A percentile compares a stretch with the other conserved stretches of the same genome.
Evolutionary conservation across 2,113 vertebrate genomes (phyloP).

Genomic region (Colinus virginianus): DNA sequence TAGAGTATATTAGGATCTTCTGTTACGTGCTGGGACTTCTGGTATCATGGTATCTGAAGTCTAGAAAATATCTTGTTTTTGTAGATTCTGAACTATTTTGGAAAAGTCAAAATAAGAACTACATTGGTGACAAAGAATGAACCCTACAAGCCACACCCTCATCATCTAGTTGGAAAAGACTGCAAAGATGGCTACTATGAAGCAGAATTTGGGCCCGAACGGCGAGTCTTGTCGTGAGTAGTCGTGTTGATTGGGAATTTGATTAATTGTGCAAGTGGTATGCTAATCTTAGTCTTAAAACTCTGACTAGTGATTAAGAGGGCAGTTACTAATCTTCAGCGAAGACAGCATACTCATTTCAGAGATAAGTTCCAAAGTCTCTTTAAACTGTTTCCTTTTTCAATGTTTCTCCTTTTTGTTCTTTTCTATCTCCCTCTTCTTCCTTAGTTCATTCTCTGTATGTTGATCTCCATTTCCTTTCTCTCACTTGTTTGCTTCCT

Average conservation of each 20-base stretch:
- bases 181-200: slow-evolving; percentile 97
- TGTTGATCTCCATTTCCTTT: background rate
- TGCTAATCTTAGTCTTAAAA: slow-evolving; percentile 4
- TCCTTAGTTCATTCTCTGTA: background rate
- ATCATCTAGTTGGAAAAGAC: slow-evolving; percentile 97
- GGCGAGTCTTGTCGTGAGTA: slow-evolving; percentile 94
- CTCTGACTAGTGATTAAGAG: background rate
- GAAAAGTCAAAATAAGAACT: slow-evolving; percentile 92
- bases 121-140: slow-evolving; percentile 95
- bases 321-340: background rate
- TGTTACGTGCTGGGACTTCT: background rate
- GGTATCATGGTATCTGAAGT: background rate
- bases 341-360: background rate
- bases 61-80: background rate
- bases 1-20: background rate
- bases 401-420: background rate
- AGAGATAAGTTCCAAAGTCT: background rate
- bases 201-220: slow-evolving; percentile 94
- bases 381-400: background rate
- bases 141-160: slow-evolving; percentile 94
- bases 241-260: background rate
- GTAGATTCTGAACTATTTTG: slow-evolving; percentile 90
- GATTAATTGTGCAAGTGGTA: slow-evolving; percentile 15
- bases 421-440: background rate
- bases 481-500: background rate